A percentile compares a stretch with the other conserved stretches of the same genome.
These are phyloP conservation scores for Anolis sagrei DNA, from an alignment of 2,113 vertebrate species.

Conservation along the genomic window DNA sequence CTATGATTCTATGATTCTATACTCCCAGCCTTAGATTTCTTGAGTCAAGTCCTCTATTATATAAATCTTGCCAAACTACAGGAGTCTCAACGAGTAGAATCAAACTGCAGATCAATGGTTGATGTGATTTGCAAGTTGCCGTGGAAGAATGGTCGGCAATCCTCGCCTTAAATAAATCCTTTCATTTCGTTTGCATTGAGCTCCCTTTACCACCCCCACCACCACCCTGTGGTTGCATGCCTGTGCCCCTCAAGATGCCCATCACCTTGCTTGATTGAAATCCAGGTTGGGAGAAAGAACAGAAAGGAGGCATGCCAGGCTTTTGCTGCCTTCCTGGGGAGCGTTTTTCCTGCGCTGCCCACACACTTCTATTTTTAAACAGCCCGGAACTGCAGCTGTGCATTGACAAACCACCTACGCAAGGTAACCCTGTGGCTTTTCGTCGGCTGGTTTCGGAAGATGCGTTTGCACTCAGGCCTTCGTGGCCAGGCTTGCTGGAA, in stretches of 20 bases:
- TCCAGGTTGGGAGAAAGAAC: neutral
- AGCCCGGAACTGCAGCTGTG: constrained; percentile 33
- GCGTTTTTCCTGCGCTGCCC: constrained; percentile 1
- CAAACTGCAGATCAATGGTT: too few species aligned
- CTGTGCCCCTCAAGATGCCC: neutral
- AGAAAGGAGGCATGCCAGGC: neutral
- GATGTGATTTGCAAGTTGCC: too few species aligned
- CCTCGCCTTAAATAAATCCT: too few species aligned
- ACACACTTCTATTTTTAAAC: constrained; percentile 43
- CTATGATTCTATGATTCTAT: too few species aligned
- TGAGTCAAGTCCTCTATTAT: too few species aligned
- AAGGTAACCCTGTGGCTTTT: constrained; percentile 25
- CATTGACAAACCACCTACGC: constrained; percentile 26
- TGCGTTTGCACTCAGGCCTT: constrained; percentile 25
- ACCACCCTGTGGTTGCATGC: too few species aligned
- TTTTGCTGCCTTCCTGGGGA: neutral
- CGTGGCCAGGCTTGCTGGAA: constrained; percentile 27
- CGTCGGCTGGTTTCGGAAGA: constrained; percentile 4
- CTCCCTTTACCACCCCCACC: too few species aligned
- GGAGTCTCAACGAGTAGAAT: too few species aligned
- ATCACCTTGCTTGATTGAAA: neutral
- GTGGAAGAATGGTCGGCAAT: too few species aligned
- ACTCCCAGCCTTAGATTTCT: too few species aligned
- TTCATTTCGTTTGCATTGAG: too few species aligned
- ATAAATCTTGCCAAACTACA: too few species aligned